Conservation (phyloP, 2,888 invertebrate species). For the Hydrotaea diabolus region DNA sequence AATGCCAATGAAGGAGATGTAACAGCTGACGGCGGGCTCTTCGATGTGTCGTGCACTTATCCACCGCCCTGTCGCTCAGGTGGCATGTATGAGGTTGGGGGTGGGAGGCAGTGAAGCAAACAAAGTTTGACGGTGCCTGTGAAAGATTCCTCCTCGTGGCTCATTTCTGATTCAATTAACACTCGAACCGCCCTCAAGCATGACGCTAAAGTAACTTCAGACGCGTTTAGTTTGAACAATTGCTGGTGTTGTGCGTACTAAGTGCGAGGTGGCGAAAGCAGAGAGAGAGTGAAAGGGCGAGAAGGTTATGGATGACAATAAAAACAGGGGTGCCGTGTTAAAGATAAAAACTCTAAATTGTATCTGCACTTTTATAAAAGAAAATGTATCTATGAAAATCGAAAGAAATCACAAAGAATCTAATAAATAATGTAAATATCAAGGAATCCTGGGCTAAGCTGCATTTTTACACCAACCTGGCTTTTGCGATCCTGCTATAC, state of each 20-base stretch:
- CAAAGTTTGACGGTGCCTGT: not conserved
- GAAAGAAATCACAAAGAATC: too few species aligned
- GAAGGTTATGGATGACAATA: not conserved
- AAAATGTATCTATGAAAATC: too few species aligned
- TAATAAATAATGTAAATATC: too few species aligned
- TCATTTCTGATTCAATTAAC: constrained; percentile 56
- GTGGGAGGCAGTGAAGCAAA: not conserved
- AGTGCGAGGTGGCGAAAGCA: not conserved
- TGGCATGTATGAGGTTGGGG: not conserved
- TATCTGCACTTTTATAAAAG: too few species aligned
- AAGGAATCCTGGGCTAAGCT: too few species aligned
- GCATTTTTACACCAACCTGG: too few species aligned
- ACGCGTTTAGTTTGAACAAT: constrained; percentile 8
- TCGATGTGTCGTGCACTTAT: not conserved
- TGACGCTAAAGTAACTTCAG: constrained; percentile 10
- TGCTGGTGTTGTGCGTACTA: not conserved
- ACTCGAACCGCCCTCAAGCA: constrained; percentile 38
- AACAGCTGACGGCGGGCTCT: not conserved
- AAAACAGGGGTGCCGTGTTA: not conserved
- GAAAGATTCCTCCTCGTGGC: constrained; percentile 12
- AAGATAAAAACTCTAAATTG: too few species aligned
- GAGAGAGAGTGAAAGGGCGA: not conserved
- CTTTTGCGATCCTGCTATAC: too few species aligned
- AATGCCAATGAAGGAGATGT: not conserved
- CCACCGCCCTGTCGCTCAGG: not conserved